A percentile compares a stretch with the other conserved stretches of the same genome.
Evolutionary conservation across 2,888 invertebrate species (phyloP).

Genomic region (Lochmaea capreae): DNA sequence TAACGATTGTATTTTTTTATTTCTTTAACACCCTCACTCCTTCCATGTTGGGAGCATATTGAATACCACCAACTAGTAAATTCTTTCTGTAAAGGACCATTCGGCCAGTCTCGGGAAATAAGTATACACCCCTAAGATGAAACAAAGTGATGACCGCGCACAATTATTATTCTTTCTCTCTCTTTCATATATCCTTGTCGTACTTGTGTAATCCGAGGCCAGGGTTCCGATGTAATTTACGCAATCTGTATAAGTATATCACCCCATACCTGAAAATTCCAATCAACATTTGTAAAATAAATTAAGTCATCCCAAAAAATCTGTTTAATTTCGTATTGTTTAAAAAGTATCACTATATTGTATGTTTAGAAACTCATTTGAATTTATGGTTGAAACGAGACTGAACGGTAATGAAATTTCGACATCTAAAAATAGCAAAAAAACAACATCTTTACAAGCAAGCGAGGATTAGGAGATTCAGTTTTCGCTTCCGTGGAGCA

Average conservation of each 20-base stretch:
- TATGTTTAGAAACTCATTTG: constrained; percentile 1
- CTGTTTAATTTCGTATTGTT: background rate
- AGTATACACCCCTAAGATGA: too few relatives aligned
- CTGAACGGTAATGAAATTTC: background rate
- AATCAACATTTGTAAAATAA: background rate
- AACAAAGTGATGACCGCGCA: too few relatives aligned
- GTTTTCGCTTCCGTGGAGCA: background rate
- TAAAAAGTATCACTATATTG: constrained; percentile 13
- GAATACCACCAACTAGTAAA: too few relatives aligned
- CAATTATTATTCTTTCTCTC: too few relatives aligned
- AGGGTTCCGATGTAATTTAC: too few relatives aligned
- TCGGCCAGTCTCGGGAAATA: too few relatives aligned
- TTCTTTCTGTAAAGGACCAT: too few relatives aligned
- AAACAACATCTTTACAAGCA: background rate
- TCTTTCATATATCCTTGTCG: too few relatives aligned
- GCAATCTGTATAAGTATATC: background rate
- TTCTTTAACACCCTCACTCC: too few relatives aligned
- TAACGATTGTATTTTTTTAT: too few relatives aligned
- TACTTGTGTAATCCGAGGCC: too few relatives aligned
- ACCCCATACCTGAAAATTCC: background rate
- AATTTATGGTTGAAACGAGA: constrained; percentile 7
- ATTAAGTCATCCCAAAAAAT: background rate
- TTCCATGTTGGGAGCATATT: too few relatives aligned
- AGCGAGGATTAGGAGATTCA: background rate
- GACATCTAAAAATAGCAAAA: constrained; percentile 12